These are phyloP conservation scores for honey bee (Apis mellifera) DNA, from an alignment of 1,140 invertebrate species.

Conservation along the genomic window DNA sequence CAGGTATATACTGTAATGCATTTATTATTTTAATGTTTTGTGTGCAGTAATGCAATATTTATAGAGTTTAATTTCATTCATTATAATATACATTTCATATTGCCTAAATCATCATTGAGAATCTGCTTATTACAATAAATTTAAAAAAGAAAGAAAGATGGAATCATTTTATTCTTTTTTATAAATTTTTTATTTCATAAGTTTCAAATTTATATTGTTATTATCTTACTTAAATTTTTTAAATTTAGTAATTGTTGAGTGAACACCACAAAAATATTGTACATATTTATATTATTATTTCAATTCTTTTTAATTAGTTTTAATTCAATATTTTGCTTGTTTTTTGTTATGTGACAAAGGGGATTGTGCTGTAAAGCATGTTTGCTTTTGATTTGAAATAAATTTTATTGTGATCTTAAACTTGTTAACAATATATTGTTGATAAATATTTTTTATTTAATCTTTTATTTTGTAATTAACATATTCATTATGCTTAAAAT, in stretches of 20 bases:
- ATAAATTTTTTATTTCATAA: not conserved
- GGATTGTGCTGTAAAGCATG: not conserved
- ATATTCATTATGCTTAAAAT: conserved; percentile 4
- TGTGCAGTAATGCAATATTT: conserved; percentile 43
- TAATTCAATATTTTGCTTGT: conserved; percentile 7
- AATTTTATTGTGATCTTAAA: not conserved
- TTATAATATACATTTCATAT: conserved; percentile 21
- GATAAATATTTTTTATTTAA: conserved; percentile 14
- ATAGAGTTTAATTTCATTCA: conserved; percentile 40
- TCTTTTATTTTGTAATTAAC: conserved; percentile 2
- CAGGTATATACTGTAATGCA: conserved; percentile 64
- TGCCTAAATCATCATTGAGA: conserved; percentile 11
- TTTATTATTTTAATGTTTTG: conserved; percentile 42
- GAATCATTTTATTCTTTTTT: conserved; percentile 5
- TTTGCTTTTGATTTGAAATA: not conserved
- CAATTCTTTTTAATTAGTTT: not conserved
- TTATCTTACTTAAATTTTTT: not conserved
- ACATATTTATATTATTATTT: not conserved
- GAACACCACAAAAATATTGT: not conserved
- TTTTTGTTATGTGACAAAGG: not conserved
- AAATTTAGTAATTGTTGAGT: not conserved
- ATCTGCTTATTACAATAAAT: conserved; percentile 14
- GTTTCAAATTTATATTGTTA: conserved; percentile 4
- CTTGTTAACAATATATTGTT: conserved; percentile 7
- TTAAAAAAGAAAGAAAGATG: not conserved